These are phyloP conservation scores for Exocentrus adspersus DNA, from an alignment of 2,888 invertebrate genomes.

Conservation along the genomic window DNA sequence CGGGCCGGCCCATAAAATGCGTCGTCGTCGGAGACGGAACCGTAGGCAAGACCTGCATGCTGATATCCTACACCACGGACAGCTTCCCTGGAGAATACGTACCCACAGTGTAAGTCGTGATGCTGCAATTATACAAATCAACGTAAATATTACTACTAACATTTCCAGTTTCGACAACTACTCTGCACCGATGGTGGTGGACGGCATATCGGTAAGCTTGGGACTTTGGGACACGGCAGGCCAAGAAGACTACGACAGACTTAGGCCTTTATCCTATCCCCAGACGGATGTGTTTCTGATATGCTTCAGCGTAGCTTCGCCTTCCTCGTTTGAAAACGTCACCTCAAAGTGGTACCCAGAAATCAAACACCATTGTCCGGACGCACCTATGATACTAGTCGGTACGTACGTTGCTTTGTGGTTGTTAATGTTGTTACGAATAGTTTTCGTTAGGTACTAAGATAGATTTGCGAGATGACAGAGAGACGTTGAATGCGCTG, in stretches of 20 bases:
- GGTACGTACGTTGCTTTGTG: conserved; percentile 69
- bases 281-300: conserved; percentile 99
- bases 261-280: conserved; percentile 96
- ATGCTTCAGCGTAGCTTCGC: conserved; percentile 99
- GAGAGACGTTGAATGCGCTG: conserved; percentile 90
- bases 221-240: conserved; percentile 99
- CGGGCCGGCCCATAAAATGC: conserved; percentile 91
- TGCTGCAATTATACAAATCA: neutral
- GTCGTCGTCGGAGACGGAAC: conserved; percentile 94
- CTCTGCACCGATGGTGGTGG: conserved; percentile 98
- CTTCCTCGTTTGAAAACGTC: conserved; percentile 99
- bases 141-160: neutral
- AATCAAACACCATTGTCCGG: conserved; percentile 99
- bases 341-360: conserved; percentile 99
- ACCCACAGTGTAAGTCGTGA: conserved; percentile 87
- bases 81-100: conserved; percentile 96
- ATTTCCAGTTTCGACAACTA: conserved; percentile 95
- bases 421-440: no score
- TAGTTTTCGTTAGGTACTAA: conserved; percentile 98
- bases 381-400: conserved; percentile 98
- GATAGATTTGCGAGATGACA: conserved; percentile 97
- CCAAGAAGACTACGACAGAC: conserved; percentile 96
- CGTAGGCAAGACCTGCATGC: conserved; percentile 93
- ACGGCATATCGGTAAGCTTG: conserved; percentile 95
- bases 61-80: conserved; percentile 92